These are phyloP conservation scores for Sesamia nonagrioides DNA, from an alignment of 1,140 invertebrate genomes.

Conservation along the genomic window DNA sequence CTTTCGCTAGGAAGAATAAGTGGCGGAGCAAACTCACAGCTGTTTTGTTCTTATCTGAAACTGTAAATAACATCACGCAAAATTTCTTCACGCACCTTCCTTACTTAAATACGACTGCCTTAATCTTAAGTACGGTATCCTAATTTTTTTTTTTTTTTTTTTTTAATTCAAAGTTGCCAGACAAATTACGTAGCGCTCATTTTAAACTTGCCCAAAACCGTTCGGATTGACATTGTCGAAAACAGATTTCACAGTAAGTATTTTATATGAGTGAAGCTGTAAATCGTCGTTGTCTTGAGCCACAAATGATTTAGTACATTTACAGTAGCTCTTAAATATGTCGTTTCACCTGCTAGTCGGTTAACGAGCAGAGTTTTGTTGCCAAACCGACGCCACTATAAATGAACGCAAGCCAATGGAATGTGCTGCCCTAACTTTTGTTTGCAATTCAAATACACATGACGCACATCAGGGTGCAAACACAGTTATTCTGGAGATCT, in stretches of 20 bases:
- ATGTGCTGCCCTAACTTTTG: conserved; percentile 2
- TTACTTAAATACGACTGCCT: too few relatives aligned
- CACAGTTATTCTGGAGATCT: not conserved
- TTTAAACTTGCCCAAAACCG: too few relatives aligned
- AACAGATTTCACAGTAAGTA: not conserved
- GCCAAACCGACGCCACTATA: conserved; percentile 16
- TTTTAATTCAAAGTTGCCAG: too few relatives aligned
- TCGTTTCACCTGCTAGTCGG: conserved; percentile 30
- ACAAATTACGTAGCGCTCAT: too few relatives aligned
- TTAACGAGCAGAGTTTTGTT: conserved; percentile 29
- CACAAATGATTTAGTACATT: conserved; percentile 29
- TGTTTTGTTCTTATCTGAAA: too few relatives aligned
- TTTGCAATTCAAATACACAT: conserved; percentile 23
- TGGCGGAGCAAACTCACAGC: too few relatives aligned
- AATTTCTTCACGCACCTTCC: too few relatives aligned
- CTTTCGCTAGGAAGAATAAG: too few relatives aligned
- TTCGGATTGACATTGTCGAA: not conserved
- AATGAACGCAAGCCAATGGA: not conserved
- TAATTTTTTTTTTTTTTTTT: too few relatives aligned
- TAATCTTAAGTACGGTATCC: too few relatives aligned
- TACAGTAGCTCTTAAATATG: conserved; percentile 38
- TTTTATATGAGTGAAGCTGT: not conserved
- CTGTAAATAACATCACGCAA: too few relatives aligned
- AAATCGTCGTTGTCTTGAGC: conserved; percentile 7
- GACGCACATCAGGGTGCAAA: conserved; percentile 13